Evolutionary conservation across 2,113 vertebrate species (phyloP).

Genomic region (Nibea coibor): DNA sequence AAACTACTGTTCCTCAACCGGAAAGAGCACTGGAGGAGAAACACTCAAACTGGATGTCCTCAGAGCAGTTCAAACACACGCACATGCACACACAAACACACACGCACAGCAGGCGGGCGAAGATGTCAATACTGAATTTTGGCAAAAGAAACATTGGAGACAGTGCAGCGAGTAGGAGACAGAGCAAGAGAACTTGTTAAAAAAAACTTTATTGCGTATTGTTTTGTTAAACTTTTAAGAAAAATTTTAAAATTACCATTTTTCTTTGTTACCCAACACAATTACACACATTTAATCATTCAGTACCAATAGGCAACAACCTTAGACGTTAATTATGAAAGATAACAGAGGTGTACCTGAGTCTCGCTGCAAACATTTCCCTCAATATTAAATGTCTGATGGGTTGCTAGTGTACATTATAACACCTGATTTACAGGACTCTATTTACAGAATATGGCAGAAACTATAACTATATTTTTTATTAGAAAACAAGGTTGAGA

Average conservation of each 20-base stretch:
- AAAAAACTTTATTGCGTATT: conserved; percentile 2
- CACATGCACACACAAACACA: conserved; percentile 38
- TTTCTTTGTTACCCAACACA: neutral
- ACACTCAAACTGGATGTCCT: conserved; percentile 68
- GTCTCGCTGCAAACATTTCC: too few species aligned
- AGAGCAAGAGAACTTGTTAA: neutral
- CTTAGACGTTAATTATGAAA: too few species aligned
- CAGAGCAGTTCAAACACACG: conserved; percentile 83
- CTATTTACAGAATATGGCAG: too few species aligned
- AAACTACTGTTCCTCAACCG: conserved; percentile 75
- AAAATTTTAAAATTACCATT: too few species aligned
- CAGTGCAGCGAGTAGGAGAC: conserved; percentile 11
- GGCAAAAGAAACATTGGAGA: conserved; percentile 20
- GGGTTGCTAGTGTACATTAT: too few species aligned
- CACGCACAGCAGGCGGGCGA: conserved; percentile 22
- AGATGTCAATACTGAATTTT: conserved; percentile 55
- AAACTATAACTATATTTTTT: too few species aligned
- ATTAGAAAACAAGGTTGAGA: too few species aligned
- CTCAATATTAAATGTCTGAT: too few species aligned
- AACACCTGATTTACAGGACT: too few species aligned
- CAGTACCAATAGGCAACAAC: neutral
- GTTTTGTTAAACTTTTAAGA: neutral
- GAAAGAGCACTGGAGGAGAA: conserved; percentile 81
- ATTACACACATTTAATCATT: neutral
- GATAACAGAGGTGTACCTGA: too few species aligned